These are phyloP conservation scores for Ptychochromis oligacanthus DNA, from an alignment of 2,113 vertebrate genomes.

Conservation along the genomic window DNA sequence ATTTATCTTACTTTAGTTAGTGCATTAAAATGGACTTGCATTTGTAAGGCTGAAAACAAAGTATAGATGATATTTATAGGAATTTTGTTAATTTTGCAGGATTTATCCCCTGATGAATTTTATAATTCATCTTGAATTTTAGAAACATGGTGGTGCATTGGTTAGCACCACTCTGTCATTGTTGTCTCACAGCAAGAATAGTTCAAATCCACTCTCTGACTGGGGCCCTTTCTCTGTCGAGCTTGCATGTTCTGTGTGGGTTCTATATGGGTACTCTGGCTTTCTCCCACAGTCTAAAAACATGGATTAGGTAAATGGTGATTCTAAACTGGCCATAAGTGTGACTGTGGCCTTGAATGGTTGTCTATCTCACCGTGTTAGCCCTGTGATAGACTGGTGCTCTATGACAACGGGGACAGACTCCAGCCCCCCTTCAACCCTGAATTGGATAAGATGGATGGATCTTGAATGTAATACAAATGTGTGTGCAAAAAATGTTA, in stretches of 20 bases:
- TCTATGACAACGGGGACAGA: rapidly evolving
- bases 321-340: not conserved
- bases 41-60: not conserved
- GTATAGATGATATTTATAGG: rapidly evolving
- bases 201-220: not conserved
- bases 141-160: not conserved
- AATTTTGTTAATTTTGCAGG: not conserved
- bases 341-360: not conserved
- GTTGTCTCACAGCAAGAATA: not conserved
- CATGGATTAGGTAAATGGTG: not conserved
- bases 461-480: not conserved
- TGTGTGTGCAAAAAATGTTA: not conserved
- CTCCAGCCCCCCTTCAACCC: rapidly evolving
- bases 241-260: not conserved
- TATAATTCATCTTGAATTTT: not conserved
- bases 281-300: not conserved
- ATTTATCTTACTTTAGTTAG: no score
- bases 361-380: not conserved
- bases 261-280: rapidly evolving
- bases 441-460: not conserved
- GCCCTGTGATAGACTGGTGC: not conserved
- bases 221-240: rapidly evolving
- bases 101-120: not conserved
- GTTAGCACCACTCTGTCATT: not conserved
- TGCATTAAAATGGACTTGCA: no score